Evolutionary conservation across 2,113 vertebrate genomes (phyloP), one percentile per base, ranked within the genome.

Genomic region (Eulemur rufifrons): DNA sequence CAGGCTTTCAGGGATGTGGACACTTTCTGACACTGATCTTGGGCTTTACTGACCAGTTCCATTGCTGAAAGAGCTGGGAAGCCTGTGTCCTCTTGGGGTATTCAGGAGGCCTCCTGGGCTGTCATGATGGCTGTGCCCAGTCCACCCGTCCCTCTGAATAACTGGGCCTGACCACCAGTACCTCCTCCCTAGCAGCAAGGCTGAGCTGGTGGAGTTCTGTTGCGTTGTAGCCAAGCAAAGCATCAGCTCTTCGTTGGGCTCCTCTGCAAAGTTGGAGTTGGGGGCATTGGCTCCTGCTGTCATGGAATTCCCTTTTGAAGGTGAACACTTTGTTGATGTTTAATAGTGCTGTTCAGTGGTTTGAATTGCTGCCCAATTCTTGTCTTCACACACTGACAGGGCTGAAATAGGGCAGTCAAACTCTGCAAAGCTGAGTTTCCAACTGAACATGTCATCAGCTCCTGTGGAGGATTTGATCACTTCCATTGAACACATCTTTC

Each of bases 301-400:
- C 8, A 11, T 9, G 69, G 63, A 64, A 54, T n/a, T 54, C 50
- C 78, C n/a, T 59, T 52, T 81, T 0, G 10, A 71, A 89, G 64
- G 45, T 34, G 56, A 93, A 8, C 37, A 9, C 52, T 86, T 73
- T 81, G 52, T 39, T 80, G 91, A 23, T 61, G 54, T 86, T 91
- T 63, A 39, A 85, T 39, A 23, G 37, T 91, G 59, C 37, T 47
- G 7, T 74, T 91, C 25, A 12, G 32, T 76, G 78, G n/a, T 93
- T 96, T 81, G 74, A 89, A 25, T 27, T 39, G 47, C 42, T 91
- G 71, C 86, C 89, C 74, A 59, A 27, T 39, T 52, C 94, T 83
- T 74, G 52, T 89, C 63, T 52, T 78, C 56, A 61, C 2, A 15
- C 8, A 25, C 39, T 52, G 93, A 39, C 10, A 14, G 66, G 85